Base-by-base conservation (phyloP, 2,113 vertebrate genomes). In the Marmota monax region DNA sequence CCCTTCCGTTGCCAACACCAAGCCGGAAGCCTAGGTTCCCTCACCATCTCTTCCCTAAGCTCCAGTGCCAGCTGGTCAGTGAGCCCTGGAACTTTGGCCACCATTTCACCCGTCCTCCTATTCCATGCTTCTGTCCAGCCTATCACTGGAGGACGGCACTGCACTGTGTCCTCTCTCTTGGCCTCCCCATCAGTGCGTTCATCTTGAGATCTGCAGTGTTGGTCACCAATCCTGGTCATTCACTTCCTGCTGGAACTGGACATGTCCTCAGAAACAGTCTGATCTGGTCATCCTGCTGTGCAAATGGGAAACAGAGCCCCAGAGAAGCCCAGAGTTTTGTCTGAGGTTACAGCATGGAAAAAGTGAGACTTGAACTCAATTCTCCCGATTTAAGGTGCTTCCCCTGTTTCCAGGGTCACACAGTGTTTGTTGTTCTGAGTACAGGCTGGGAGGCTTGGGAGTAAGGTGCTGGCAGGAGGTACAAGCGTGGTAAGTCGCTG, bases 121-220 rank as follows among this genome's bases (percentile, higher is more conserved):
- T 27, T 27, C 23, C 0, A 1, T 17, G 7, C 27, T 1, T 20
- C 53, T 17, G 0, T 34, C 45, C 0, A 3, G 58, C 56, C 56
- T 9, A 11, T 77, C 45, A 67, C 39, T 25, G 32, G 58, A 74
- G 45, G 48, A 4, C 32, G 22, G 16, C 29, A 5, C 45, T 22
- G 42, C 4, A 9, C 51, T 32, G 8, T 34, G 5, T 72, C 37
- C 58, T 23, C 34, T 45, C 45, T 77, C 65, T 51, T 39, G 76
- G 27, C 37, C 67, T 77, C 39, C 61, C 63, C 48, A 48, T 76
- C 7, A 3, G 10, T 29, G 84, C 27, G 5, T 88, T 48, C 69
- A 9, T 34, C 73, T 77, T 3, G 2, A 32, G 27, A 76, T 34
- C 20, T 61, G 67, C 67, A 73, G 39, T 3, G 12, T 88, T 5